phyloP scores from a whole-genome alignment of 2,888 invertebrate genomes.

The Lordiphosa andalusiaca region DNA sequence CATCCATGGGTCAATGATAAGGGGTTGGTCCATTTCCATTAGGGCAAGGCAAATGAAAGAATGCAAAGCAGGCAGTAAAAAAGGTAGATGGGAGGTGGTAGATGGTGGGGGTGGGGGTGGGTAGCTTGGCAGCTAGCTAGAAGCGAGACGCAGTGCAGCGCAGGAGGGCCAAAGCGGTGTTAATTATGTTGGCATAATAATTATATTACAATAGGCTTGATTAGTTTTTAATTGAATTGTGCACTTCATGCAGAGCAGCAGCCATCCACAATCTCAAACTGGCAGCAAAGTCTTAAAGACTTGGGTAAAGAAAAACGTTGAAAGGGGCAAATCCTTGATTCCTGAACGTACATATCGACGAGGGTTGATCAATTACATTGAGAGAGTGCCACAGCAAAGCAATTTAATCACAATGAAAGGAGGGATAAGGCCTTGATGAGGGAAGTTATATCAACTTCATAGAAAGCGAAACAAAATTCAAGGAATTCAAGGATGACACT shows the following conservation, averaged over 20 bases:
- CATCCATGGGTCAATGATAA: conserved; percentile 55
- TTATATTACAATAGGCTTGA: conserved; percentile 76
- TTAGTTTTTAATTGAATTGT: conserved; percentile 75
- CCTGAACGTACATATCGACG: not conserved
- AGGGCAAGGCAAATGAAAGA: conserved; percentile 22
- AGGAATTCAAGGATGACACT: too few species aligned
- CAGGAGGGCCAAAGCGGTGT: conserved; percentile 46
- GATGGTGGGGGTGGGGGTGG: not conserved
- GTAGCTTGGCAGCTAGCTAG: too few species aligned
- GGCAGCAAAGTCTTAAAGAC: conserved; percentile 33
- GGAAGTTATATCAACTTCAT: too few species aligned
- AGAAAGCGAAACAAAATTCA: too few species aligned
- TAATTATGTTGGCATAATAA: conserved; percentile 74
- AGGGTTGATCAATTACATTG: too few species aligned
- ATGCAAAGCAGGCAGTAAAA: conserved; percentile 22
- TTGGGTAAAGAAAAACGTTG: conserved; percentile 10
- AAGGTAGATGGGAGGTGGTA: not conserved
- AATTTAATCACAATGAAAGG: too few species aligned
- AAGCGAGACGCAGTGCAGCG: not conserved
- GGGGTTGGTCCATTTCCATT: conserved; percentile 67
- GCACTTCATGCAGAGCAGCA: conserved; percentile 49
- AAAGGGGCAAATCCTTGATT: not conserved
- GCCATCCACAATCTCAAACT: conserved; percentile 26
- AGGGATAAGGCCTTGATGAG: too few species aligned
- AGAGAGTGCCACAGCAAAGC: too few species aligned